Base-by-base conservation (phyloP, 2,797 vertebrate species). In the Xenentodon cancila region DNA sequence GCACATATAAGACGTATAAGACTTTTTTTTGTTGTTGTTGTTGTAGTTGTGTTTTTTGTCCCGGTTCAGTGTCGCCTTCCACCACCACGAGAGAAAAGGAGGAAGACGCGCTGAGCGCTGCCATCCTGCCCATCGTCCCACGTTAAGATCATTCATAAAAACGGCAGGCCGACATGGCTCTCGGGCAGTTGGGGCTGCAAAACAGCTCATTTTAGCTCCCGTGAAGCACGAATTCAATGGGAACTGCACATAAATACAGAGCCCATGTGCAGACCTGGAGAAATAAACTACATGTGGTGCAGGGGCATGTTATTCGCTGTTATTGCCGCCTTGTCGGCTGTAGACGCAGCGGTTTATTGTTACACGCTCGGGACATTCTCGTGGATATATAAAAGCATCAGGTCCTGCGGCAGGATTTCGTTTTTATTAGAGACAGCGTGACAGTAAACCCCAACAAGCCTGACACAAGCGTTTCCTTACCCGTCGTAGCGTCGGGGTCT, bases 91-190 rank as follows among this genome's bases (percentile, higher is more conserved):
- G 8, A 19, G 17, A 7, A 17, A 9, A 7, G 32, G 17, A 27
- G 18, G 7, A 49, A 45, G 54, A 46, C 44, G 1, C 42, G 51
- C 68, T 59, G 59, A 75, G 64, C 68, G 54, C 49, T 58, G 30
- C 74, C 72, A 40, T 77, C 63, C 73, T 60, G 21, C 37, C 47
- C 56, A 61, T n/a, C 50, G 75, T 75, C 84, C 79, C 75, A 62
- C 32, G 56, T 71, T 56, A 3, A 54, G 61, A 81, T 62, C 85
- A 89, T 86, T 89, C 84, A 88, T 80, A 80, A 81, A 84, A 63
- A 77, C 64, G 51, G 57, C 71, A 74, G 78, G 45, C 67, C 58
- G 1, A n/a, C 25, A 9, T 34, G 21, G 49, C 53, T 61, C 0
- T 53, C 55, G 13, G 47, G 47, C 58, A 37, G 54, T 53, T 68